Conservation (phyloP, 2,888 invertebrate species). For the Catocala sponsa region DNA sequence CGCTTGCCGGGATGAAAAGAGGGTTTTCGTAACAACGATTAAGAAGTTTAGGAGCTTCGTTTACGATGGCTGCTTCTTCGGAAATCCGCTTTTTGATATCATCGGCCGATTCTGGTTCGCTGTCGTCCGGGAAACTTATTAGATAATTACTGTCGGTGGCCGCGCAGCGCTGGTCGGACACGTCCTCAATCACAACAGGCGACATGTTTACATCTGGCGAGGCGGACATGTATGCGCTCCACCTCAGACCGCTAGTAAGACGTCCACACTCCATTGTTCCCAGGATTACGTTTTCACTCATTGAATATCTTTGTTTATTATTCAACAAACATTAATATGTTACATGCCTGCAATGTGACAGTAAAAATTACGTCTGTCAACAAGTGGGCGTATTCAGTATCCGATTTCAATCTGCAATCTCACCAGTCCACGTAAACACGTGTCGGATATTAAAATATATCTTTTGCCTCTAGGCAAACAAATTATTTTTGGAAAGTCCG, state of each 20-base stretch:
- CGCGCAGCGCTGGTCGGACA: slow-evolving; percentile 59
- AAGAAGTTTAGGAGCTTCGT: slow-evolving; percentile 61
- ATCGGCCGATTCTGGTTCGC: slow-evolving; percentile 59
- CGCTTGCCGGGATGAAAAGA: slow-evolving; percentile 71
- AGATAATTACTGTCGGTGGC: slow-evolving; percentile 67
- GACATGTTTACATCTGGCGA: slow-evolving; percentile 57
- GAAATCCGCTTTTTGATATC: slow-evolving; percentile 57
- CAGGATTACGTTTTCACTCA: slow-evolving; percentile 45
- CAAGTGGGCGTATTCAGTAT: slow-evolving; percentile 76
- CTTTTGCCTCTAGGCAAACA: slow-evolving; percentile 18
- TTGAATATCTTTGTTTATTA: slow-evolving; percentile 60
- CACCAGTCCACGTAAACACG: slow-evolving; percentile 45
- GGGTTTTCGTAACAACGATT: slow-evolving; percentile 76
- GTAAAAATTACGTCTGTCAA: slow-evolving; percentile 58
- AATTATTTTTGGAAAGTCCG: slow-evolving; percentile 31
- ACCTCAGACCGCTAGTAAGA: slow-evolving; percentile 66
- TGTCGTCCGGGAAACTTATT: slow-evolving; percentile 75
- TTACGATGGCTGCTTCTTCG: slow-evolving; percentile 49
- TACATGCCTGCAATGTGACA: slow-evolving; percentile 49
- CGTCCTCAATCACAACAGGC: slow-evolving; percentile 63
- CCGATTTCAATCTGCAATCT: slow-evolving; percentile 73
- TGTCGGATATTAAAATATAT: slow-evolving; percentile 27
- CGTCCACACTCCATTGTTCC: slow-evolving; percentile 77
- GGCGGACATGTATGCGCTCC: slow-evolving; percentile 67
- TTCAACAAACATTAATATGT: slow-evolving; percentile 50